Percentiles rank a stretch among this genome's conserved stretches.
These are phyloP conservation scores for Gobio gobio DNA, from an alignment of 2,113 vertebrate species.

Conservation along the genomic window DNA sequence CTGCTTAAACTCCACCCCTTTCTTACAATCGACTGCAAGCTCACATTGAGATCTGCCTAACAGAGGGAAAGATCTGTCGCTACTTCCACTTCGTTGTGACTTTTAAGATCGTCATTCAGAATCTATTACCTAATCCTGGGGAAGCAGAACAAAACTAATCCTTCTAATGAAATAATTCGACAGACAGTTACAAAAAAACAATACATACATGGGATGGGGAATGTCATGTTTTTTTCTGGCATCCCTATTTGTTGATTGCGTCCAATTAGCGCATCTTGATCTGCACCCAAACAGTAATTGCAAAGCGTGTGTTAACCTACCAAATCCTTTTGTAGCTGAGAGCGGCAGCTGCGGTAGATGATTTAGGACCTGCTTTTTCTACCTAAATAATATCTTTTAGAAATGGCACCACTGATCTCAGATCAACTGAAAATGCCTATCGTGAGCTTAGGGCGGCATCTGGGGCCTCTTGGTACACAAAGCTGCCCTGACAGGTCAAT, in stretches of 20 bases:
- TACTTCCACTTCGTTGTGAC: not conserved
- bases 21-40: not conserved
- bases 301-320: constrained; percentile 27
- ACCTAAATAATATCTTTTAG: not conserved
- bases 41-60: not conserved
- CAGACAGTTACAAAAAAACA: not conserved
- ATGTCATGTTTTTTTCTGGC: constrained; percentile 37
- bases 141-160: not conserved
- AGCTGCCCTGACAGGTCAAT: constrained; percentile 66
- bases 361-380: constrained; percentile 25
- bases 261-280: constrained; percentile 47
- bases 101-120: not conserved
- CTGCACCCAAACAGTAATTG: not conserved
- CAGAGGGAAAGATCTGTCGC: not conserved
- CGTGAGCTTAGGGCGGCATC: constrained; percentile 45
- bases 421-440: constrained; percentile 6
- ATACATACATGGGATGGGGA: constrained; percentile 37
- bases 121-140: not conserved
- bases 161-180: not conserved
- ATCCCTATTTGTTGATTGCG: constrained; percentile 16
- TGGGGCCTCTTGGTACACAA: constrained; percentile 57
- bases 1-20: not conserved
- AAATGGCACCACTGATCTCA: constrained; percentile 30
- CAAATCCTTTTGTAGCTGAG: constrained; percentile 24
- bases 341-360: constrained; percentile 27